Base-by-base conservation (phyloP, 2,888 invertebrate genomes). In the Adelphocoris suturalis region DNA sequence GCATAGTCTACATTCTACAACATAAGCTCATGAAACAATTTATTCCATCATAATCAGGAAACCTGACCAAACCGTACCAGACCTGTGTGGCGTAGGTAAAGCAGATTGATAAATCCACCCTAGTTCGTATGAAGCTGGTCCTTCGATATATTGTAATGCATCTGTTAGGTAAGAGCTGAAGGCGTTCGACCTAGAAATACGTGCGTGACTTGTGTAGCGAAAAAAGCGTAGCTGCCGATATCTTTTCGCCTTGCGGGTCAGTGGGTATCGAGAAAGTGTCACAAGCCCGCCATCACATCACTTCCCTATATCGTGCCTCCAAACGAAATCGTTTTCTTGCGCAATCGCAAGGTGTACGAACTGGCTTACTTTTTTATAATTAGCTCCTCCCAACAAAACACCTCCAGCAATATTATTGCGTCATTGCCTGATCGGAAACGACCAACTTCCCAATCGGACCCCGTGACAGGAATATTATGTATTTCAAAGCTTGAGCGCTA, bases 151-250 rank as follows among this genome's bases (percentile, higher is more conserved):
- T 37, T 37, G 3, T 7, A 37, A 37, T 37, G 37, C 37, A 37
- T 37, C 7, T 7, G 37, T 68, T 19, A 9, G 23, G 68, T 23
- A 23, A 68, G 27, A 23, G 13, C 19, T 68, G 23, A 23, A 23
- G 19, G 68, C 19, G 68, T 19, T 3, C 27, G 68, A 68, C 68
- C 68, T 68, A 68, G 68, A 68, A 68, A 68, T 68, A 19, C 19
- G 12, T 68, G 68, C 68, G 68, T 68, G 68, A 68, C 68, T 68
- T 23, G 68, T 80, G 80, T 80, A 46, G 80, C 80, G n/a, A 80
- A 80, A 80, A 14, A 16, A 52, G 13, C 52, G 52, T 52, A 37
- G 37, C 37, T 37, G 7, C 37, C 37, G 2, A 16, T 57, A 68
- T 23, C 11, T 23, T 68, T 23, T 23, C 68, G 68, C 68, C 68